Evolutionary conservation across 2,888 invertebrate species (phyloP), one percentile per base, ranked within the genome.

Genomic region (Thelaira solivaga): DNA sequence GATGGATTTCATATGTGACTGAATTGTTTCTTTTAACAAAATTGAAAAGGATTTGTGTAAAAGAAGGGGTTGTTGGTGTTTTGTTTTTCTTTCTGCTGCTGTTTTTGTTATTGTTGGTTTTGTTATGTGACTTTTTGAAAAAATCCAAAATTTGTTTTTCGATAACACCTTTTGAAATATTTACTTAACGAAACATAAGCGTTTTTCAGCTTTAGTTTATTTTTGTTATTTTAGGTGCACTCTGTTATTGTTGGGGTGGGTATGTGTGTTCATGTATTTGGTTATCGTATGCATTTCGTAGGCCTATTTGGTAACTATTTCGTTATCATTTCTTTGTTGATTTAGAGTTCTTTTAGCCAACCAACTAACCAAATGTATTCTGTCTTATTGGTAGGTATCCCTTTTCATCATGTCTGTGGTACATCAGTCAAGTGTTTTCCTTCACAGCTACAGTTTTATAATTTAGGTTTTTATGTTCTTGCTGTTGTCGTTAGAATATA

Each of bases 161-260:
- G 73, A 79, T 80, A 73, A 76, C 78, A 80, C 76, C 78, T 78
- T 78, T 80, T 20, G 39, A 68, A 68, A 68, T 80, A 47, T 80
- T 80, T 76, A 64, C 74, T 61, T 78, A 71, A 65, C 57, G 20
- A 59, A 69, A 53, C 43, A 29, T 39, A 65, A 53, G 18, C 24
- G 47, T 41, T 62, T 68, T 62, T 41, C 55, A 13, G 20, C 1
- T 55, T 31, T 20, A 8, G 8, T 61, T 31, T 29, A 53, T 62
- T 59, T 81, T 75, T 76, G 73, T 81, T 71, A 69, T 81, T 80
- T 73, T 64, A 68, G 68, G 74, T 73, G 57, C 51, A 64, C 29
- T 62, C 29, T 57, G 39, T 31, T 64, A 49, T 53, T 53, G 45
- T 3, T 13, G 13, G 4, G 10, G 10, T 26, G 36, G 16, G 24